Evolutionary conservation across 2,113 vertebrate species (phyloP).

Genomic region (Sphaerodactylus townsendi): DNA sequence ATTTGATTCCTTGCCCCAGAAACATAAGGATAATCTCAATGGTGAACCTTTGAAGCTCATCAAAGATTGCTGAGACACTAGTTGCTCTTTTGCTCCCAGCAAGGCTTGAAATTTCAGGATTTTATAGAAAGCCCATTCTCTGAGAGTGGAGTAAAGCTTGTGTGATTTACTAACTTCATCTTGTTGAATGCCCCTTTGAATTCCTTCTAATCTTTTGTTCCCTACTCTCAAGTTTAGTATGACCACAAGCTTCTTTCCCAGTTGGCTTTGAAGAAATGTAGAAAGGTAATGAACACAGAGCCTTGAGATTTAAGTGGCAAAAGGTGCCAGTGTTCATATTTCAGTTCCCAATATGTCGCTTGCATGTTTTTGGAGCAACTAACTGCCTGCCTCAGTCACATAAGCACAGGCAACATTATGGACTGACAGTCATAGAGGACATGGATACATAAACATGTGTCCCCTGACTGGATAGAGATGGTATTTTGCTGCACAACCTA

Average conservation of each 20-base stretch:
- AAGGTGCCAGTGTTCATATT: rapidly evolving
- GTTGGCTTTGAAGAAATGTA: neutral
- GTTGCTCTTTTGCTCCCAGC: neutral
- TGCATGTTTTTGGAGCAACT: neutral
- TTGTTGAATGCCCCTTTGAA: neutral
- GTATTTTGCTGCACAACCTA: neutral
- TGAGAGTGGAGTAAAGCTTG: neutral
- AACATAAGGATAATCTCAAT: too few relatives aligned
- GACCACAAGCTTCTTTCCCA: neutral
- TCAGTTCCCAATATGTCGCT: neutral
- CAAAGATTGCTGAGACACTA: too few relatives aligned
- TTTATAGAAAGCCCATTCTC: neutral
- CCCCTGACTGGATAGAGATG: neutral
- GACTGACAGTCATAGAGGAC: neutral
- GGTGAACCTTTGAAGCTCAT: too few relatives aligned
- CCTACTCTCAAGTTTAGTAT: neutral
- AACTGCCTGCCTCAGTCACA: neutral
- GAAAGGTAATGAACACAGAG: neutral
- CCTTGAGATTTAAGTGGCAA: neutral
- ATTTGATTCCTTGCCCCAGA: too few relatives aligned
- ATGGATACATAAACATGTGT: neutral
- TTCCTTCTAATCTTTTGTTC: neutral
- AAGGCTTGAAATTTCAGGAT: neutral
- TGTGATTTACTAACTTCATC: neutral
- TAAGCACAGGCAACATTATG: neutral